Base-by-base conservation (phyloP, 2,888 invertebrate genomes). In the Troglohyphantes excavatus region DNA sequence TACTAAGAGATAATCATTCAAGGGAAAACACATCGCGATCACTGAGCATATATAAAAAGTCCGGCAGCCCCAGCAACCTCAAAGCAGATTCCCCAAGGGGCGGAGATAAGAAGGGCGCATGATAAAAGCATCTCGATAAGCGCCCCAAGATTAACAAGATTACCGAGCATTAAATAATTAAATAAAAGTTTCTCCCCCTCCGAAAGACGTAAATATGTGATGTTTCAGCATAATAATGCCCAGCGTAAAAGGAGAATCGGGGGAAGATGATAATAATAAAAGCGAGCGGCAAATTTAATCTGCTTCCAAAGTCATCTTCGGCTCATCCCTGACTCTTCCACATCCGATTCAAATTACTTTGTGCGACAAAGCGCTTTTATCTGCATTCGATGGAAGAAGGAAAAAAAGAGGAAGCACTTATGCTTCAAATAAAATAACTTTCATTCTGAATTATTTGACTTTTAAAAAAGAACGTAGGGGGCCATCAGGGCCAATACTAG, bases 101-200 rank as follows among this genome's bases (percentile, higher is more conserved):
- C 39, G 39, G 21, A 11, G 39, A 70, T 39, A 70, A 70, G 39
- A 46, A 63, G 78, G 59, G 19, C 7, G 17, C 7, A 39, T 23
- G 78, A 78, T 78, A 78, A 78, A 43, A 78, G 78, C 65, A 43
- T 78, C 65, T 65, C 65, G 65, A 78, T 65, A 78, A 75, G 33
- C 75, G 29, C 33, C 19, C 26, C 21, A 53, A 78, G 78, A 78
- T 78, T 78, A 78, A 78, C 43, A 65, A 78, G 65, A 78, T 78
- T 78, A 78, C 63, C 3, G 17, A 39, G 78, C 78, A 78, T 78
- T 78, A 65, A 63, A 63, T 78, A 78, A 78, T 78, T 78, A 29
- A 63, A 78, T 78, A 43, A 78, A 33, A 23, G 63, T 63, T 13
- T 21, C 3, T 19, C n/a, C 61, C 19, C 19, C 53, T 9, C 21